Evolutionary conservation across 2,113 vertebrate species (phyloP), one percentile per base, ranked within the genome.

Genomic region (Pelodiscus sinensis): DNA sequence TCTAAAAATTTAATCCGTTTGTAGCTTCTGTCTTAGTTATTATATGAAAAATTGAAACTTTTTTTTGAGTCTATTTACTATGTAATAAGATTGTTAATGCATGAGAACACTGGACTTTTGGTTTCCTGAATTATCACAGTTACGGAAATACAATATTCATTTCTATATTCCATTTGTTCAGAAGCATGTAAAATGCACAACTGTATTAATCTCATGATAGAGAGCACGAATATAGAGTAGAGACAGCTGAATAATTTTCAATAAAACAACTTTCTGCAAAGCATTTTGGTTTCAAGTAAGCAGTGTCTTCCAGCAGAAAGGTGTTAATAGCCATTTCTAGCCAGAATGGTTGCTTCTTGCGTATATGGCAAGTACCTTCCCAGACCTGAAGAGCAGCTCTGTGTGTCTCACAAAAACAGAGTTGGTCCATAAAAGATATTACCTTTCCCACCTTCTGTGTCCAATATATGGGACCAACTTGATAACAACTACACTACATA

Each of bases 1-100:
- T 94, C 57, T 96, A 77, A 97, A 97, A 96, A 95, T 89, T 90
- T 93, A 96, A 96, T 93, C 78, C 89, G 18, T 83, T 89, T 90
- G 58, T 65, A 93, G 81, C 44, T 91, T 95, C 27, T 4, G 50
- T 88, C 84, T 90, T 94, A 88, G 55, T 85, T 44, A 44, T 44
- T 44, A 44, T 44, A 44, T 44, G 44, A 44, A 44, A 44, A 44
- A 44, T 44, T 44, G 44, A 44, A 44, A 44, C 5, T 44, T 44
- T 31, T 85, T 38, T 10, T 44, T 25, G n/a, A 25, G 5, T 60
- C 4, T 86, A 13, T 83, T 90, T 93, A 71, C 81, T n/a, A 0
- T 86, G 12, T 81, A 65, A 82, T 56, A 54, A n/a, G 25, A 44
- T 62, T 81, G 58, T 29, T 92, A 75, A 35, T 75, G 3, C 1